phyloP scores from a whole-genome alignment of 1,140 invertebrate genomes.

The Drosophila repletoides region DNA sequence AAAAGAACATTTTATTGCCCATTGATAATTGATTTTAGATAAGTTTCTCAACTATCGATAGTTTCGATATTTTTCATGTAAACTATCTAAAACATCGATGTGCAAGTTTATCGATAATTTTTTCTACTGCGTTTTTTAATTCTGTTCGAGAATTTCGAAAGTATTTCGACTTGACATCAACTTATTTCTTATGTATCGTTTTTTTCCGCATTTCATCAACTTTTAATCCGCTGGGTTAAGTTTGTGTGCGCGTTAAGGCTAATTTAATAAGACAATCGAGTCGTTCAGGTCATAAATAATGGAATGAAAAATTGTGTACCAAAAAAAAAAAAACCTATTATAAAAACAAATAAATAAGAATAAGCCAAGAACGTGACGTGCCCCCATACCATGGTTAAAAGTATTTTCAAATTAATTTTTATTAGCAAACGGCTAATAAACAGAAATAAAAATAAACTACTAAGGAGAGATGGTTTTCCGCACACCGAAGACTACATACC shows the following conservation, averaged over 20 bases:
- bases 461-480: too few relatives aligned
- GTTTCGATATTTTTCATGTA: too few relatives aligned
- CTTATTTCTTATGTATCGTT: constrained; percentile 40
- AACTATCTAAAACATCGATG: too few relatives aligned
- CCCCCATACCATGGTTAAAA: constrained; percentile 52
- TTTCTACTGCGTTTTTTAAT: too few relatives aligned
- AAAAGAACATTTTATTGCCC: too few relatives aligned
- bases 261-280: constrained; percentile 33
- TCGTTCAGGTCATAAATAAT: constrained; percentile 65
- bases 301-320: constrained; percentile 22
- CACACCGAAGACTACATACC: too few relatives aligned
- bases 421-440: constrained; percentile 73
- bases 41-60: too few relatives aligned
- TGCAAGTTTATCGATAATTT: too few relatives aligned
- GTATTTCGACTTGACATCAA: constrained; percentile 50
- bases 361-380: constrained; percentile 21
- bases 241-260: background rate
- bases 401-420: constrained; percentile 81
- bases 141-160: constrained; percentile 20
- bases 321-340: constrained; percentile 52
- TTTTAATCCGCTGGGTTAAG: constrained; percentile 32
- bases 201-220: constrained; percentile 53
- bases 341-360: constrained; percentile 76
- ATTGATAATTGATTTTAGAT: too few relatives aligned
- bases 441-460: constrained; percentile 60